Base-by-base conservation (phyloP, 2,797 vertebrate species). In the Esox lucius region DNA sequence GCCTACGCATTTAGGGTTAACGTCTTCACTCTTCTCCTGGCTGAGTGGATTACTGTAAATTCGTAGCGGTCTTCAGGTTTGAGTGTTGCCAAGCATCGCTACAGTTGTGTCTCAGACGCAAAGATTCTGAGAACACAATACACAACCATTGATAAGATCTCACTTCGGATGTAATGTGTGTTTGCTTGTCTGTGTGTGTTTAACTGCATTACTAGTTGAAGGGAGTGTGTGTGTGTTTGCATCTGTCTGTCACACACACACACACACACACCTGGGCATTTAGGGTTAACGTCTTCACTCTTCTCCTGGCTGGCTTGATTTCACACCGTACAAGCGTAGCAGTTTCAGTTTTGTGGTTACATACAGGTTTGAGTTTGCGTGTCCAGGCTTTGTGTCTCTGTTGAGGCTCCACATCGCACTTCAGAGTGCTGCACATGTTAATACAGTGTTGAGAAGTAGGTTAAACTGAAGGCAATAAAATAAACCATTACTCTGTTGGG, bases 241-340 rank as follows among this genome's bases (percentile, higher is more conserved):
- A 5, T n/a, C 1, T 19, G 26, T 5, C 1, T 70, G n/a, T 61
- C 15, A 3, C 51, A 8, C 6, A 49, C 46, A 49, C 74, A 68
- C 71, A 59, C 15, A 3, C 51, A 8, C 6, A 49, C 46, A 49
- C 74, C 68, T 71, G 59, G 13, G 53, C 68, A 75, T 46, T 61
- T 28, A 28, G 59, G 74, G 66, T 7, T 48, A 19, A 71, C 46
- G 39, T 53, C 48, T 24, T 71, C 46, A 76, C 69, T 76, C n/a
- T 5, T 35, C 61, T 48, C 48, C 26, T 33, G 19, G 65, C 17
- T 66, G 5, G 4, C 48, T 65, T 24, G 31, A 35, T 71, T 53
- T 49, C 35, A 24, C 48, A 24, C 61, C n/a, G n/a, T 62, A 65
- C 69, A 76, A 5, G 46, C 28, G 33, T 65, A 71, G 28, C 13